Evolutionary conservation across 2,113 vertebrate genomes (phyloP).

Genomic region (Lamprotornis superbus): DNA sequence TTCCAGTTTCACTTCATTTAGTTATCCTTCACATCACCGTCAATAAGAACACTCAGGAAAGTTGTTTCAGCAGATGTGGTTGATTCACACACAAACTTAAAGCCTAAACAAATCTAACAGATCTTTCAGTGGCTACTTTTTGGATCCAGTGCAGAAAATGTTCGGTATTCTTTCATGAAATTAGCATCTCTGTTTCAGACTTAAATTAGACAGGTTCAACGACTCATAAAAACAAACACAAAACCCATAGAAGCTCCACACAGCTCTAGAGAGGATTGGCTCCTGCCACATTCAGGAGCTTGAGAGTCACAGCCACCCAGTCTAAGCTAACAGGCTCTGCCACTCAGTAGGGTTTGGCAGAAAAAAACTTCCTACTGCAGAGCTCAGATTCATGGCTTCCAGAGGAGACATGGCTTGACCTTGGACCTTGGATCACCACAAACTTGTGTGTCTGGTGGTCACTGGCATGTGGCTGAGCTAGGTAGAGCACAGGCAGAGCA

Average conservation of each 20-base stretch:
- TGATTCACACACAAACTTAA: not conserved
- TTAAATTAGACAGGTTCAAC: not conserved
- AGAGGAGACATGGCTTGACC: not conserved
- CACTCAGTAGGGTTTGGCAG: not conserved
- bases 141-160: not conserved
- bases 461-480: not conserved
- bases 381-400: not conserved
- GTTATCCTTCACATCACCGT: not conserved
- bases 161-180: not conserved
- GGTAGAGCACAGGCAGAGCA: not conserved
- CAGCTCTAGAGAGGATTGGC: not conserved
- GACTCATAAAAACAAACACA: not conserved
- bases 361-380: not conserved
- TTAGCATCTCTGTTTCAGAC: not conserved
- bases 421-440: not conserved
- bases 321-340: not conserved
- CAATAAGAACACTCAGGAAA: not conserved
- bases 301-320: not conserved
- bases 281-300: not conserved
- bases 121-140: not conserved
- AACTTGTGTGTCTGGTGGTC: not conserved
- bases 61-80: conserved; percentile 4
- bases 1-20: conserved; percentile 18
- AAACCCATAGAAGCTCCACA: not conserved
- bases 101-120: not conserved